A percentile compares a stretch with the other conserved stretches of the same genome.
phyloP scores from a whole-genome alignment of 1,140 invertebrate genomes.

The Eurosta solidaginis region DNA sequence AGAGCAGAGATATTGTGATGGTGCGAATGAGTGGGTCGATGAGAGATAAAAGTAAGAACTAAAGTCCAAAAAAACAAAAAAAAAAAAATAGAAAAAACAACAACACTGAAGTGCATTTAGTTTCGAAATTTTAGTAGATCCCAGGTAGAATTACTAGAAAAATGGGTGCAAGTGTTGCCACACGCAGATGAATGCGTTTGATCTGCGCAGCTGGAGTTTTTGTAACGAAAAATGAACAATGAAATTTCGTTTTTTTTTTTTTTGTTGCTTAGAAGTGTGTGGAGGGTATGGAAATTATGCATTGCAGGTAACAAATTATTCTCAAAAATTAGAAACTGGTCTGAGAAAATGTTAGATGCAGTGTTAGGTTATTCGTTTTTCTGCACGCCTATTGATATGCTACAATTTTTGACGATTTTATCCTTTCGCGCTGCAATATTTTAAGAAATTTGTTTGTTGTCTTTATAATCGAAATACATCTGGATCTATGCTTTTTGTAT shows the following conservation, averaged over 20 bases:
- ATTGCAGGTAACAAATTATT: too few relatives aligned
- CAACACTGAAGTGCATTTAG: too few relatives aligned
- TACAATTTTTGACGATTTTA: background rate
- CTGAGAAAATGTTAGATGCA: too few relatives aligned
- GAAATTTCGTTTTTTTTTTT: too few relatives aligned
- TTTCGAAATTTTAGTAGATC: too few relatives aligned
- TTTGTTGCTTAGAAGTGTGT: background rate
- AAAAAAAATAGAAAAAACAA: background rate
- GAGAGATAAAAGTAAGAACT: background rate
- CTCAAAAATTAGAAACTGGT: too few relatives aligned
- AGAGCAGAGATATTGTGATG: background rate
- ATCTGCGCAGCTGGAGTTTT: background rate
- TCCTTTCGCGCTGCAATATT: background rate
- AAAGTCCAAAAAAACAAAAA: background rate
- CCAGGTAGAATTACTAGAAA: background rate
- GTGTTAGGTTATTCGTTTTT: background rate
- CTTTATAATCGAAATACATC: too few relatives aligned
- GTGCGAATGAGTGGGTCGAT: background rate
- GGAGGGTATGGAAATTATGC: too few relatives aligned
- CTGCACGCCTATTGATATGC: background rate
- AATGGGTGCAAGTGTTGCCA: background rate
- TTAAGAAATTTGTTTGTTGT: background rate
- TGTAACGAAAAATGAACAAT: background rate
- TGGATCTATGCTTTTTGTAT: too few relatives aligned
- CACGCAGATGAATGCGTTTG: background rate